Evolutionary conservation across 2,797 vertebrate species (phyloP), one percentile per base, ranked within the genome.

Genomic region (Gobionotothen gibberifrons): DNA sequence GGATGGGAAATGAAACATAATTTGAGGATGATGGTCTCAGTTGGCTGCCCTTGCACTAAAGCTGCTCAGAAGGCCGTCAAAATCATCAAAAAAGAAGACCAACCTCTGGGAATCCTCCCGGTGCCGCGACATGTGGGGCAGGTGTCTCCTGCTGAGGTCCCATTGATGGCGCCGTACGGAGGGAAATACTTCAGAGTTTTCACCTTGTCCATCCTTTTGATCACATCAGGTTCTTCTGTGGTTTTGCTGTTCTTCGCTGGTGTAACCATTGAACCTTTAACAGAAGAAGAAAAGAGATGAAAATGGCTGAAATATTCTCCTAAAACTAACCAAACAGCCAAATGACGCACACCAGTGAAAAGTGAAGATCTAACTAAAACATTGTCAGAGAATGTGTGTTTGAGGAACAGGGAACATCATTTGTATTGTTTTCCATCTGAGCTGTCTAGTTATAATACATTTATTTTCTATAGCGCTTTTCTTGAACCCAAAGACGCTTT

Each of bases 101-200:
- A 67, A 96, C 97, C 96, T 93, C 87, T 85, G 3, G 96, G 95
- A 69, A 98, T 96, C 22, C 93, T 87, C 5, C 96, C 96, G 0
- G 86, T 96, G 64, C 97, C 97, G 0, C 91, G 93, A 74, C 96
- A 97, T 0, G 96, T 97, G 4, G 96, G 96, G 58, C 96, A 98
- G 19, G 39, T 90, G 69, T 95, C 93, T 9, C 58, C 85, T 0
- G 76, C 2, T 0, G 54, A 5, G n/a, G 2, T 61, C 17, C 65
- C 81, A 0, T 68, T 71, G 0, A 87, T 83, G 69, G 87, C 78
- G 1, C 93, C 93, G 1, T 96, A 96, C 1, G 79, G 11, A 36
- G 87, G 90, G 60, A 85, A 89, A 0, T 66, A 79, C 76, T 54
- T 83, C 58, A 85, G 60, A 0, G 53, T 47, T 22, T 54, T 78